Base-by-base conservation (phyloP, 2,797 vertebrate species). In the Harpagifer antarcticus region DNA sequence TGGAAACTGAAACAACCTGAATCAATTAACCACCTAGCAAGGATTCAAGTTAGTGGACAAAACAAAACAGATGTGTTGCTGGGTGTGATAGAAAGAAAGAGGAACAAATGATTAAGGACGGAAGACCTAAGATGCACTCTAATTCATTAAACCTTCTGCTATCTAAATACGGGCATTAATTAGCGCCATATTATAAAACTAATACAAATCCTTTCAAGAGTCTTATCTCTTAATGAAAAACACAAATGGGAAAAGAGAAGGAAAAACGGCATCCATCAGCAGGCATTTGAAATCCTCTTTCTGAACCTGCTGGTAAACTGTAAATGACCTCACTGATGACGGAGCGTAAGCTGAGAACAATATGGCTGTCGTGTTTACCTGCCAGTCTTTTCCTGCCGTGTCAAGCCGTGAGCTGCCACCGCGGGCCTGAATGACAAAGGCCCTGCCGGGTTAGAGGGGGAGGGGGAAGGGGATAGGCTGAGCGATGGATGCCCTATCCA, bases 401-500 rank as follows among this genome's bases (percentile, higher is more conserved):
- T 92, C 90, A 90, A 85, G 82, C 78, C 3, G 65, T 74, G 73
- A 86, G 83, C 83, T 85, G 81, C 91, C 84, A 86, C 86, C 71
- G 57, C 77, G 72, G 87, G 88, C 86, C 86, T 88, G 89, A 90
- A 85, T 89, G 92, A 94, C 90, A 93, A 93, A 93, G 86, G 74
- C 86, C 85, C 91, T 60, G 86, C 86, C 56, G 86, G 89, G 79
- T 78, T 37, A 37, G 81, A 73, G 79, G 48, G 53, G 16, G 16
- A 27, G 27, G 58, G 76, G 76, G 16, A 16, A 27, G 27, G 58
- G 76, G 76, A 45, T 15, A 70, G 52, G 74, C 69, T 89, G 90
- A 93, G 83, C 83, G 90, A 91, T 85, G 90, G 91, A 90, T 88
- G 91, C 77, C 91, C 91, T 87, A 95, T 96, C 92, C 92, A 93